A percentile compares a stretch with the other conserved stretches of the same genome.
Evolutionary conservation across 2,113 vertebrate species (phyloP).

Genomic region (Callionymus lyra): DNA sequence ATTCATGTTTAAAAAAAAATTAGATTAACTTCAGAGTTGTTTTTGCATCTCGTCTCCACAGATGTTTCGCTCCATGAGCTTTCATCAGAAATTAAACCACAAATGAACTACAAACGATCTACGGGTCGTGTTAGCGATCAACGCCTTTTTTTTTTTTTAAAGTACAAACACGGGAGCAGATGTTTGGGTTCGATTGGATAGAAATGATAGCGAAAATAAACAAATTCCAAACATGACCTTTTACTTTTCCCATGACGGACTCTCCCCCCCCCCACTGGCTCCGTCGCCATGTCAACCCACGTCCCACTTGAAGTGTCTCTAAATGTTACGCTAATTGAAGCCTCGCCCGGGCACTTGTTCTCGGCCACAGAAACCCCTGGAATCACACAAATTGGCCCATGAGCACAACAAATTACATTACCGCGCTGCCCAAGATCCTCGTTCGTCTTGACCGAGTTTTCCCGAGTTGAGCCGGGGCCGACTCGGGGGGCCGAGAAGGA

Average conservation of each 20-base stretch:
- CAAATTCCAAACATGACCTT: constrained; percentile 48
- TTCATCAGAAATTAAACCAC: constrained; percentile 29
- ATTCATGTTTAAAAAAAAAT: constrained; percentile 32
- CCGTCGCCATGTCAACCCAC: too few species aligned
- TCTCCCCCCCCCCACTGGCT: constrained; percentile 37
- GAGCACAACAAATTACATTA: constrained; percentile 59
- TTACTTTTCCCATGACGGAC: constrained; percentile 55
- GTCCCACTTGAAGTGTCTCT: constrained; percentile 38
- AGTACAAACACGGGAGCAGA: too few species aligned
- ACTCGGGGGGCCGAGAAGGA: constrained; percentile 30
- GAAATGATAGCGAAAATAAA: constrained; percentile 58
- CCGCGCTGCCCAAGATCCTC: too few species aligned
- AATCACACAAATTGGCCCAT: constrained; percentile 52
- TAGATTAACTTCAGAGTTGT: constrained; percentile 7
- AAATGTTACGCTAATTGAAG: constrained; percentile 55
- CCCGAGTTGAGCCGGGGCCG: constrained; percentile 25
- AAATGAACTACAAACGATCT: constrained; percentile 8
- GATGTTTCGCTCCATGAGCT: constrained; percentile 12
- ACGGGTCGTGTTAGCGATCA: too few species aligned
- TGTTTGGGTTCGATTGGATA: too few species aligned
- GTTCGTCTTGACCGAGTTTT: constrained; percentile 57
- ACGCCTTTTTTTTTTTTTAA: too few species aligned
- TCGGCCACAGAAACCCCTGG: too few species aligned
- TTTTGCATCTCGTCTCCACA: background rate
- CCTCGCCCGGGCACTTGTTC: constrained; percentile 35